Conservation (phyloP, 2,888 invertebrate species). For the Pandemis heparana region DNA sequence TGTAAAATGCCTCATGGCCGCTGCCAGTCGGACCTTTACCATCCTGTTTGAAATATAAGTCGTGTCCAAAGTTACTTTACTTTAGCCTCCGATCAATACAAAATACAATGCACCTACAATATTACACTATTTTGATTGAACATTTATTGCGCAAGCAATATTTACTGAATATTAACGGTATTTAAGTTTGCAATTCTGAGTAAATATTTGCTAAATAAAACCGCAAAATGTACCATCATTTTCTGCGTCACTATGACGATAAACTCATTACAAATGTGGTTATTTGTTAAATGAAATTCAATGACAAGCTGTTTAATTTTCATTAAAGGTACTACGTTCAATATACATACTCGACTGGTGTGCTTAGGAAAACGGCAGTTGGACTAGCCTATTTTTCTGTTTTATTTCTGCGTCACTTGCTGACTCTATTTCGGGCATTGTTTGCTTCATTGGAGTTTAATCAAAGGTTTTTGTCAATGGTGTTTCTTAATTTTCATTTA, state of each 20-base stretch:
- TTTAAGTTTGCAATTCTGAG: background rate
- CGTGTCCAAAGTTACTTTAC: too few relatives aligned
- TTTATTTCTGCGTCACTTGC: background rate
- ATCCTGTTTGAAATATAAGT: too few relatives aligned
- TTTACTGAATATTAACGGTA: background rate
- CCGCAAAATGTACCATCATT: background rate
- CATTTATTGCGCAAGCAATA: background rate
- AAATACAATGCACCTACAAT: background rate
- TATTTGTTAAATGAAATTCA: background rate
- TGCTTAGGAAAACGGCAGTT: background rate
- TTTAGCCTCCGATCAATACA: too few relatives aligned
- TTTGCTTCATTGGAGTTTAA: too few relatives aligned
- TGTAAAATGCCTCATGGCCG: too few relatives aligned
- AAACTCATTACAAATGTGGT: background rate
- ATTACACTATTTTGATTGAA: background rate
- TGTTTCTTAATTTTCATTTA: too few relatives aligned
- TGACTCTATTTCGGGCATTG: too few relatives aligned
- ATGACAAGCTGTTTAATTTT: background rate
- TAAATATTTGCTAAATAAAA: background rate
- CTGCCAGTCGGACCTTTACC: too few relatives aligned
- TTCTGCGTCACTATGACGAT: background rate
- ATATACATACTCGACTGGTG: too few relatives aligned
- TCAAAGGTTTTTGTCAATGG: too few relatives aligned
- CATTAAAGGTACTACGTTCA: background rate
- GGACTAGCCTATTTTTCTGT: background rate